A percentile compares a stretch with the other conserved stretches of the same genome.
Conservation (phyloP, 2,797 vertebrate genomes). For the Neostethus bicornis region DNA sequence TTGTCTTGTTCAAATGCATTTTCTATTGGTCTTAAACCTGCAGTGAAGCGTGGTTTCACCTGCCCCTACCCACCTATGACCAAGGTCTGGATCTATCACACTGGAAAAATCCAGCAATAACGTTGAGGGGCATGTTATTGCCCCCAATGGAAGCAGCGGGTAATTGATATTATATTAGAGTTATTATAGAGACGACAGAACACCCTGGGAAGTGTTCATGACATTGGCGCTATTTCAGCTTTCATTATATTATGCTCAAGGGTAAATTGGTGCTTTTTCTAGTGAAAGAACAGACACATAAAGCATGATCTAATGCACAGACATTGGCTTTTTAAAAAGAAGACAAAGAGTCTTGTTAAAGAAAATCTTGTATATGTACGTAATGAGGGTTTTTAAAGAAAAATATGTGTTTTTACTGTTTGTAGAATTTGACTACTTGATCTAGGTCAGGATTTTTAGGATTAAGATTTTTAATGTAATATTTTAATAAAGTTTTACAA, state of each 20-base stretch:
- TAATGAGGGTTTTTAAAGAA: background rate
- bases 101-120: slow-evolving; percentile 7
- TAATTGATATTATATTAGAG: slow-evolving; percentile 6
- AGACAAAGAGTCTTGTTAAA: background rate
- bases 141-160: background rate
- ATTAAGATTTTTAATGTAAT: no score
- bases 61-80: no score
- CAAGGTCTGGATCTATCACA: background rate
- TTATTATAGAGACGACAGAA: slow-evolving; percentile 8
- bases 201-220: background rate
- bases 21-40: background rate
- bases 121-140: background rate
- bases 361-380: background rate
- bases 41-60: background rate
- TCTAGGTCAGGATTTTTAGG: no score
- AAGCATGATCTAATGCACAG: background rate
- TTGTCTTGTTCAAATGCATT: background rate
- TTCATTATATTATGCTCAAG: slow-evolving; percentile 4
- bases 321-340: background rate
- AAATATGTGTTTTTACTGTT: no score
- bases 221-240: slow-evolving; percentile 3
- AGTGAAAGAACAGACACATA: background rate
- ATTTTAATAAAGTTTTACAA: no score
- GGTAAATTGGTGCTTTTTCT: slow-evolving; percentile 7
- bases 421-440: no score